Evolutionary conservation across 2,113 vertebrate species (phyloP).

Genomic region (Sinocyclocheilus rhinocerous): DNA sequence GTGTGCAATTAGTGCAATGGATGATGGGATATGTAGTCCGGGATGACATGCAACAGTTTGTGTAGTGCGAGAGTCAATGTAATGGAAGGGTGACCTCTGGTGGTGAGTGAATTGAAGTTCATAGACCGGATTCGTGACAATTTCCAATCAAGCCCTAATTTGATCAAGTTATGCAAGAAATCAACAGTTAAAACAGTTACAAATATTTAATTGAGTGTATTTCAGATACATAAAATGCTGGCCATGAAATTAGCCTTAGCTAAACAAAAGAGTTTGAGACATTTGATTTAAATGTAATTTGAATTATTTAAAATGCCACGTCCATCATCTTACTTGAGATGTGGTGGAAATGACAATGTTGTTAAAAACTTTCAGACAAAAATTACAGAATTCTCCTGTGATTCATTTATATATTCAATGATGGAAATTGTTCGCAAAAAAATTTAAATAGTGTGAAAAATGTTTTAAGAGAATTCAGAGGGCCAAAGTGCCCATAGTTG

Average conservation of each 20-base stretch:
- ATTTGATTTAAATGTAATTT: neutral
- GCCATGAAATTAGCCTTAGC: neutral
- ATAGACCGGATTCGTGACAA: no score
- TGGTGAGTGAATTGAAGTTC: no score
- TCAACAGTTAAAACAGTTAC: neutral
- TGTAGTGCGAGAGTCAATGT: no score
- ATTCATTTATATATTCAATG: neutral
- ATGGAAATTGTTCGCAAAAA: neutral
- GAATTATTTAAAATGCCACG: neutral
- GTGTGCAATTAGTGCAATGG: no score
- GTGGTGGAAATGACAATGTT: neutral
- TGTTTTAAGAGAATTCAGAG: neutral
- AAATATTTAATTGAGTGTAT: neutral
- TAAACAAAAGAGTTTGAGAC: neutral
- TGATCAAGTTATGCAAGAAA: neutral
- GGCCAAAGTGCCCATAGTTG: neutral
- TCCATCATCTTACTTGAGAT: neutral
- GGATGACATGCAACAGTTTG: no score
- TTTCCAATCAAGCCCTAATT: neutral
- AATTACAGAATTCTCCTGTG: neutral
- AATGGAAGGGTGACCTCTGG: no score
- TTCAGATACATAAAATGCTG: neutral
- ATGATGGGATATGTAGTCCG: no score
- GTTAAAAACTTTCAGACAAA: neutral
- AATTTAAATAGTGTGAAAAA: neutral